Evolutionary conservation across 2,797 vertebrate genomes (phyloP).

Genomic region (Coreius guichenoti): DNA sequence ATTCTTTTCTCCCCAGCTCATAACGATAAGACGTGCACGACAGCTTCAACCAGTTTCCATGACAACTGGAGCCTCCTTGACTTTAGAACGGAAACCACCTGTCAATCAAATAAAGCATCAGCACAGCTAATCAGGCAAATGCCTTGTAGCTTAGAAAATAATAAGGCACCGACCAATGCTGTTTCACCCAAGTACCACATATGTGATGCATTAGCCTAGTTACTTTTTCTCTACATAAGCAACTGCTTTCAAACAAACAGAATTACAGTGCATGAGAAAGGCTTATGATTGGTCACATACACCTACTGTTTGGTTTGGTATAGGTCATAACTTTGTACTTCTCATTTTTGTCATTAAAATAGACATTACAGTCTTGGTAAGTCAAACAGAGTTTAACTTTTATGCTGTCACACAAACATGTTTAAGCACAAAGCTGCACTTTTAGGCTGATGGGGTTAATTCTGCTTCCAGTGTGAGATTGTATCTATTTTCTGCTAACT

Average conservation of each 20-base stretch:
- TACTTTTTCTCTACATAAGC: neutral
- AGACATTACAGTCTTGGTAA: neutral
- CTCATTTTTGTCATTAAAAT: neutral
- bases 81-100: constrained; percentile 35
- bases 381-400: neutral
- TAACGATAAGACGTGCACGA: constrained; percentile 15
- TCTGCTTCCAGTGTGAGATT: neutral
- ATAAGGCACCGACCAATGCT: neutral
- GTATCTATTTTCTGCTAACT: neutral
- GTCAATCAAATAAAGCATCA: constrained; percentile 26
- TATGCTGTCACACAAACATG: neutral
- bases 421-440: no score
- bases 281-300: neutral
- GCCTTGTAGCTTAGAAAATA: neutral
- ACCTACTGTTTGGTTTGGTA: neutral
- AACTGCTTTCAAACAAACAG: neutral
- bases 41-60: constrained; percentile 43
- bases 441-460: no score
- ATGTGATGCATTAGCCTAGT: neutral
- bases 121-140: constrained; percentile 9
- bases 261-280: neutral
- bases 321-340: neutral
- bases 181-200: neutral
- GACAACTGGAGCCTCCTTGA: constrained; percentile 36
- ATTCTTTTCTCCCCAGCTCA: constrained; percentile 7